A percentile compares a stretch with the other conserved stretches of the same genome.
phyloP scores from a whole-genome alignment of 2,113 vertebrate genomes.

The Synchiropus splendidus region DNA sequence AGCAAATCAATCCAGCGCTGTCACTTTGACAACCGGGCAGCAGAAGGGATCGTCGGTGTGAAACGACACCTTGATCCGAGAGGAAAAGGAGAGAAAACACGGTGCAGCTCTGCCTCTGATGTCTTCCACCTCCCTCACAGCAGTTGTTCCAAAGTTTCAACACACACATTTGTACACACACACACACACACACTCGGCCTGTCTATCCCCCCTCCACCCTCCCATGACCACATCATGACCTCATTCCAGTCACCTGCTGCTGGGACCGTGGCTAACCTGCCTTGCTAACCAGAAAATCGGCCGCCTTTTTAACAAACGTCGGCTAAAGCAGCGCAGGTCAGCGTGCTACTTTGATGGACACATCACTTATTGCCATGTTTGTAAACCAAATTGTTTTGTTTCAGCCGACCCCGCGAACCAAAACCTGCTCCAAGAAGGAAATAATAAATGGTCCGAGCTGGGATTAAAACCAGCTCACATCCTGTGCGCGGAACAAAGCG shows the following conservation, averaged over 20 bases:
- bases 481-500: conserved; percentile 56
- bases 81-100: not conserved
- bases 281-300: conserved; percentile 59
- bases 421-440: too few species aligned
- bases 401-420: too few species aligned
- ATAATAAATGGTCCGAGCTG: conserved; percentile 5
- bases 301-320: conserved; percentile 50
- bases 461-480: conserved; percentile 60
- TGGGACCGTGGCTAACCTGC: conserved; percentile 65
- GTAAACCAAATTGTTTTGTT: conserved; percentile 16
- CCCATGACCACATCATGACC: conserved; percentile 67
- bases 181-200: conserved; percentile 20
- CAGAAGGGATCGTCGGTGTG: conserved; percentile 32
- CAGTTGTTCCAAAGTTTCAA: conserved; percentile 65
- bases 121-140: conserved; percentile 63
- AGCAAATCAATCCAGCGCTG: conserved; percentile 49
- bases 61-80: conserved; percentile 47
- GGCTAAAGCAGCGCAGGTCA: conserved; percentile 37
- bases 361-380: conserved; percentile 34
- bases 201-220: conserved; percentile 32
- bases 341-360: conserved; percentile 18
- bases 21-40: conserved; percentile 35
- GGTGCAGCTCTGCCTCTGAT: too few species aligned
- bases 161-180: conserved; percentile 20
- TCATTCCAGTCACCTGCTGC: conserved; percentile 72